phyloP scores from a whole-genome alignment of 2,113 vertebrate genomes.

The Dunckerocampus dactyliophorus region DNA sequence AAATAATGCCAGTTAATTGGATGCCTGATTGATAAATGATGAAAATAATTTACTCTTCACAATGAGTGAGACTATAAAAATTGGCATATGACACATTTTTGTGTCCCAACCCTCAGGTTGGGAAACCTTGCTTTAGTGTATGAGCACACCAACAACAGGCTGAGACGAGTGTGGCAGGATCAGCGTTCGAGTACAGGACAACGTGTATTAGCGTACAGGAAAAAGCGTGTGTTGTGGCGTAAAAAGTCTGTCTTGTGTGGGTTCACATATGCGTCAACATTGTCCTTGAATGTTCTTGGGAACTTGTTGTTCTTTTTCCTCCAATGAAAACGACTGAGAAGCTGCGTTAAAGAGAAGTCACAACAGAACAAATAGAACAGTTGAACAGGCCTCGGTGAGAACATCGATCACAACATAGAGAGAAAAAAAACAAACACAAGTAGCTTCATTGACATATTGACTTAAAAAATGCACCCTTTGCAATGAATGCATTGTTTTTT shows the following conservation, averaged over 20 bases:
- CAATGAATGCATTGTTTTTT: constrained; percentile 46
- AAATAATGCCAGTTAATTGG: no score
- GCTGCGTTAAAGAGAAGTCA: constrained; percentile 47
- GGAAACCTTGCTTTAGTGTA: no score
- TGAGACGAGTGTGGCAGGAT: no score
- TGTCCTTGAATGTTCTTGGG: not conserved
- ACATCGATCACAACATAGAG: constrained; percentile 65
- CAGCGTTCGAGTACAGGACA: no score
- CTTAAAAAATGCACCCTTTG: constrained; percentile 45
- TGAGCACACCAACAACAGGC: no score
- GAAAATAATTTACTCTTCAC: no score
- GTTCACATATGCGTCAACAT: not conserved
- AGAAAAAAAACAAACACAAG: constrained; percentile 50
- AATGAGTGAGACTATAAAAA: no score
- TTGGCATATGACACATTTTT: no score
- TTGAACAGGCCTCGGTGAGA: constrained; percentile 56
- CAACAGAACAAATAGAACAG: constrained; percentile 49
- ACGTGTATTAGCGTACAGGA: no score
- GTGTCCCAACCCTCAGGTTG: no score
- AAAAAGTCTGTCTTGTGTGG: not conserved
- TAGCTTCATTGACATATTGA: constrained; percentile 48
- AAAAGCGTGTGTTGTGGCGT: no score
- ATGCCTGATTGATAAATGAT: no score
- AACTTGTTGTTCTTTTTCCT: constrained; percentile 2
- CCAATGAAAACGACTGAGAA: constrained; percentile 35